Evolutionary conservation across 2,888 invertebrate genomes (phyloP), one percentile per base, ranked within the genome.

Genomic region (Lepidocyrtinus sp.): DNA sequence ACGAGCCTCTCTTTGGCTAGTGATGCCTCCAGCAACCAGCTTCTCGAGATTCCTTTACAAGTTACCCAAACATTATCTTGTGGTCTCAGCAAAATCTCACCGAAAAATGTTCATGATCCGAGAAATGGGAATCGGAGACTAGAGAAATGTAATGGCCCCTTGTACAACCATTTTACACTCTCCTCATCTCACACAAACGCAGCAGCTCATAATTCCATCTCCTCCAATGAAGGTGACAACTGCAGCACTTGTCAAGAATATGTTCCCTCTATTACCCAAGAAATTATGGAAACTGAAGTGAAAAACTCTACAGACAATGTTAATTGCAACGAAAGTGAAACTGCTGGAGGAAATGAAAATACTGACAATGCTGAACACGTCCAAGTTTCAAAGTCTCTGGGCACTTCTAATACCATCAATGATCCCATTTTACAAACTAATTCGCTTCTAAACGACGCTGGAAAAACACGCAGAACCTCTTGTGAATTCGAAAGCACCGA

Each of bases 1-100:
- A 82, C 83, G 1, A 86, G 81, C 68, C 67, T 85, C 50, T 82
- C 85, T 0, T 55, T 85, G 21, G 75, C 59, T 12, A 81, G 78
- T 50, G 81, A 81, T 22, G 12, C n/a, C 17, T 63, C 71, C 3
- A 82, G 73, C 17, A 81, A 74, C 63, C 68, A 73, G 22, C 72
- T 80, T 22, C 26, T 77, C 9, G 72, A 71, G 24, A 76, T 77
- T 61, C 75, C 76, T 26, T 12, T 80, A 0, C 74, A 61, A 65
- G 61, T 55, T 24, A 59, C 61, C 3, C 36, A 19, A 55, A 9
- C 59, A 75, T n/a, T 12, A 17, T 12, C 55, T 12, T 55, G 55
- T 59, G 59, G 21, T 55, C 59, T 7, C 19, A 59, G 25, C 36
- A 22, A 9, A 27, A 45, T 15, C 26, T 67, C 67, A 7, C 67